Evolutionary conservation across 2,797 vertebrate genomes (phyloP).

Genomic region (Muraenolepis orangiensis): DNA sequence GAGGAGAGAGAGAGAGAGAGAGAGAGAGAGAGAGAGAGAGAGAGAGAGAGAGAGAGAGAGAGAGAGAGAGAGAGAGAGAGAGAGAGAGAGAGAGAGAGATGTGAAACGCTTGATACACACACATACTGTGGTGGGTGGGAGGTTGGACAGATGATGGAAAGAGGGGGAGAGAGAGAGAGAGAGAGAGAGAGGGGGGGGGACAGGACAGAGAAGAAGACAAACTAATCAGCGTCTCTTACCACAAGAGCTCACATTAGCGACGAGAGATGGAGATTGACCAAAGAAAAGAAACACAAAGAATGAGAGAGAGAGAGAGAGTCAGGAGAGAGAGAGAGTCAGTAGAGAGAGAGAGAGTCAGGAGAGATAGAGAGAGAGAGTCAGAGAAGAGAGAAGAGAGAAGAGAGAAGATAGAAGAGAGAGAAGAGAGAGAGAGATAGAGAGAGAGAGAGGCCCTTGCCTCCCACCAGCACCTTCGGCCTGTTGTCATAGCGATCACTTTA

Average conservation of each 20-base stretch:
- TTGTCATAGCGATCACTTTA: conserved; percentile 69
- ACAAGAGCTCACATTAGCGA: too few species aligned
- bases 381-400: neutral
- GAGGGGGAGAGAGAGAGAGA: conserved; percentile 11
- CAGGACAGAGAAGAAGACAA: conserved; percentile 31
- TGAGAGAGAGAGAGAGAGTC: neutral
- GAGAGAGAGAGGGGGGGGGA: conserved; percentile 10
- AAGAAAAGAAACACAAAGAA: neutral
- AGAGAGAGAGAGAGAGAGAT: neutral
- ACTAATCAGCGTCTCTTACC: neutral
- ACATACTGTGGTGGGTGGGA: conserved; percentile 19
- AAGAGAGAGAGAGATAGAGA: too few species aligned
- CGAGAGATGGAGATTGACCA: neutral
- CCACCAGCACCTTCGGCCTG: conserved; percentile 40
- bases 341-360: too few species aligned
- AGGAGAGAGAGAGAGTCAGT: too few species aligned
- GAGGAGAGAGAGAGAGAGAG: neutral
- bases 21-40: neutral
- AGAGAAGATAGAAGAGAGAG: conserved; percentile 6
- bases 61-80: conserved; percentile 3
- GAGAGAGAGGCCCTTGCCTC: conserved; percentile 15
- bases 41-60: conserved; percentile 3
- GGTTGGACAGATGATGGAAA: conserved; percentile 20
- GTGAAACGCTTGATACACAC: neutral
- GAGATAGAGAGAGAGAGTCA: neutral